Conservation (phyloP, 2,797 vertebrate species). For the Numenius phaeopus region DNA sequence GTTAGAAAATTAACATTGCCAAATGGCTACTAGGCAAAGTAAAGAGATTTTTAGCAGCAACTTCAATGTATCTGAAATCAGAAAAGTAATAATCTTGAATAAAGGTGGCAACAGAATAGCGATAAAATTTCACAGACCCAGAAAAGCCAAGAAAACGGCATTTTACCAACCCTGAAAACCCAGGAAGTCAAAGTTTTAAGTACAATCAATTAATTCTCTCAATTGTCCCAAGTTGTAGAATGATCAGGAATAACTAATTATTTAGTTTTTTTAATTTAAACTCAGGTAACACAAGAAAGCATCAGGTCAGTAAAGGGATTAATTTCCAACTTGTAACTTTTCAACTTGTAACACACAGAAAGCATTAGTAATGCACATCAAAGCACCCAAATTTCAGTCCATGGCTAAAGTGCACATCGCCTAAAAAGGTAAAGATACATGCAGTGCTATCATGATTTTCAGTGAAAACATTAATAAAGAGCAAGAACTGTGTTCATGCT, state of each 20-base stretch:
- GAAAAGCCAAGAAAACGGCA: neutral
- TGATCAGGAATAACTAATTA: neutral
- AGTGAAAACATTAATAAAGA: neutral
- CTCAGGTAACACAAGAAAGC: neutral
- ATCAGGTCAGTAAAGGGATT: neutral
- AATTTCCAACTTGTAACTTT: neutral
- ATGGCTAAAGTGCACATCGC: neutral
- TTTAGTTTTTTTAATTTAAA: neutral
- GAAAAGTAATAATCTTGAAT: neutral
- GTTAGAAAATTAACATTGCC: neutral
- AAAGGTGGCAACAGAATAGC: neutral
- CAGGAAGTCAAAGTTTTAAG: neutral
- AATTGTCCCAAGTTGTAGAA: neutral
- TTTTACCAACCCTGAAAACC: neutral
- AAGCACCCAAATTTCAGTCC: neutral
- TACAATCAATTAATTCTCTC: neutral
- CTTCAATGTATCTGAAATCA: neutral
- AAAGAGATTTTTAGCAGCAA: neutral
- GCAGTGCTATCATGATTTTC: neutral
- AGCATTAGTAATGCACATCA: neutral
- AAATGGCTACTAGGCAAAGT: neutral
- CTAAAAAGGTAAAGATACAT: neutral
- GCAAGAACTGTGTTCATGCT: neutral
- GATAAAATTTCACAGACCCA: neutral
- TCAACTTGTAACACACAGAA: neutral